Evolutionary conservation across 2,888 invertebrate species (phyloP), one percentile per base, ranked within the genome.

Genomic region (Bugulina stolonifera): DNA sequence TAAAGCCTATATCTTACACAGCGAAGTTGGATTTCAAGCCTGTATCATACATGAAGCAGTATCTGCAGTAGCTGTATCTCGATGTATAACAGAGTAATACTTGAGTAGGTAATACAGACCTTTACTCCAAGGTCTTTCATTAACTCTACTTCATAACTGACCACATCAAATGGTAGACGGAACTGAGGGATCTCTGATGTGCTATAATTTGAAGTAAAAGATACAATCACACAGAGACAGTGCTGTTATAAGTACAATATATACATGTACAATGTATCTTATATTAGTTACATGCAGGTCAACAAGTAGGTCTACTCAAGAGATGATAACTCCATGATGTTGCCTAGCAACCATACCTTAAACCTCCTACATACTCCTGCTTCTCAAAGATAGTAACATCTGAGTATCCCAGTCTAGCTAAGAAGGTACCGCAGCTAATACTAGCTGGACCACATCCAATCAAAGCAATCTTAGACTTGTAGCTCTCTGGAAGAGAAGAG

Each of bases 171-270:
- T 0, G 99, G 98, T 34, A 99, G 87, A 57, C 99, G 92, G 83
- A 94, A 99, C 82, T 98, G 96, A 0, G 98, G 98, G 77, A 98
- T 98, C 86, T 99, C 98, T 0, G 94, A 89, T 0, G 95, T 90
- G 82, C 97, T 96, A 81, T 54, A 86, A 43, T 43, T 43, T 10
- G 43, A 43, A 43, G 10, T 43, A 5, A 5, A 43, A 5, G 5
- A 43, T 18, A 43, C 18, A 5, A 43, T 18, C 43, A 43, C 10
- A 43, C 43, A 5, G 18, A 43, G 43, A 43, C 18, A 18, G 43
- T 5, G 18, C 10, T 43, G 43, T 43, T 43, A 43, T 43, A 43
- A n/a, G n/a, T n/a, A n/a, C n/a, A n/a, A n/a, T n/a, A n/a, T n/a
- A n/a, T n/a, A n/a, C n/a, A n/a, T n/a, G n/a, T n/a, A n/a, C n/a